Conservation (phyloP, 1,140 invertebrate genomes). For the Habropoda laboriosa region DNA sequence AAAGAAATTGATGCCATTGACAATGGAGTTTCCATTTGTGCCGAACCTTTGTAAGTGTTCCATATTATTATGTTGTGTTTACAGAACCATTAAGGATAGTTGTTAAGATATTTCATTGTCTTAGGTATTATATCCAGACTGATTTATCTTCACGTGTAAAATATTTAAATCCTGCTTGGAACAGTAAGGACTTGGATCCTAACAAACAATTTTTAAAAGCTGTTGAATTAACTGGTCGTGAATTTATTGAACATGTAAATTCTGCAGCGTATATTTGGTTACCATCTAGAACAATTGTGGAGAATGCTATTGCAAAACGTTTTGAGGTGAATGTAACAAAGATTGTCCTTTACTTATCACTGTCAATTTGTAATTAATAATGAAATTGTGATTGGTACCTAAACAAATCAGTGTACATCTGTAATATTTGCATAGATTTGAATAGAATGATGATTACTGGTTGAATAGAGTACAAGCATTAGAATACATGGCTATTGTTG, state of each 20-base stretch:
- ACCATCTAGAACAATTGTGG: constrained; percentile 90
- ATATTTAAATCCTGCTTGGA: constrained; percentile 94
- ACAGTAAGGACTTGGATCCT: constrained; percentile 83
- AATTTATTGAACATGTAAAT: constrained; percentile 90
- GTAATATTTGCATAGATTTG: constrained; percentile 18
- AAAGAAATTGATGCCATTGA: constrained; percentile 98
- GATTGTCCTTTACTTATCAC: not conserved
- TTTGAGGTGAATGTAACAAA: constrained; percentile 77
- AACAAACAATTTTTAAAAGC: constrained; percentile 88
- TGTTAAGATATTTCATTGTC: constrained; percentile 27
- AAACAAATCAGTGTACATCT: not conserved
- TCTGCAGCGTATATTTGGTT: constrained; percentile 90
- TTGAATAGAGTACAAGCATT: constrained; percentile 6
- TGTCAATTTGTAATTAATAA: not conserved
- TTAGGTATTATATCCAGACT: constrained; percentile 90
- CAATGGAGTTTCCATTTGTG: constrained; percentile 94
- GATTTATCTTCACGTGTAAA: constrained; percentile 87
- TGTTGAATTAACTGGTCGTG: constrained; percentile 89
- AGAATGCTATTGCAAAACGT: constrained; percentile 87
- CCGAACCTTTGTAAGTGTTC: constrained; percentile 82
- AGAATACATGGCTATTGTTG: not conserved
- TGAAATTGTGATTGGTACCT: not conserved
- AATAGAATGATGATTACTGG: constrained; percentile 12
- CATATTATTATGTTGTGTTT: not conserved
- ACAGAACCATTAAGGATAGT: not conserved